Evolutionary conservation across 2,888 invertebrate genomes (phyloP), one percentile per base, ranked within the genome.

Genomic region (Stomorhina lunata): DNA sequence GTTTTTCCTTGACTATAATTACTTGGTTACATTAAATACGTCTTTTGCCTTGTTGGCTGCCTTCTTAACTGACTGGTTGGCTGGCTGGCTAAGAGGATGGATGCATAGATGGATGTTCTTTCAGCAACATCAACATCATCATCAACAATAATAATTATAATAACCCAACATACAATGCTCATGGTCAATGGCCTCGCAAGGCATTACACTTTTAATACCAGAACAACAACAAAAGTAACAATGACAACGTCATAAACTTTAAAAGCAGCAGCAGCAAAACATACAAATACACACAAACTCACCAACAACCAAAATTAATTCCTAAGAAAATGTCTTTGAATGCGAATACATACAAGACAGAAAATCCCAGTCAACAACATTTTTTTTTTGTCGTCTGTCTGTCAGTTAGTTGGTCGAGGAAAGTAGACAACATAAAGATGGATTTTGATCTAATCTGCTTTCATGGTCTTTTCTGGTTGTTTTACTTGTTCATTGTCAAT

Each of bases 101-200:
- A 86, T 88, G 40, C 40, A 50, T 57, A 37, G 61, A 6, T 75
- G 53, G 85, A 86, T 88, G 40, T 48, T 45, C 87, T 85, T 87
- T 87, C 85, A 76, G 65, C 81, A 84, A 84, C 83, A 86, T 45
- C 27, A 48, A 53, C 27, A 48, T 61, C 59, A 61, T 61, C 15
- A 40, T 37, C 15, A 63, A n/a, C 15, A 63, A 63, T 53, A 63
- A 53, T 15, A 37, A 73, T 37, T 68, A 78, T 53, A 63, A 78
- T 63, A 78, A 78, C 43, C 63, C 79, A 80, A 72, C 72, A 73
- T 73, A 80, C 53, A 80, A 73, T 68, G 72, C 88, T 88, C 89
- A 89, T 89, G 89, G 90, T 89, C 89, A 89, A 90, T 90, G 89
- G 88, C 90, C 87, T 87, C 87, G 86, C 84, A 86, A 86, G 86